phyloP scores from a whole-genome alignment of 2,888 invertebrate genomes.

The Chymomyza amoena region DNA sequence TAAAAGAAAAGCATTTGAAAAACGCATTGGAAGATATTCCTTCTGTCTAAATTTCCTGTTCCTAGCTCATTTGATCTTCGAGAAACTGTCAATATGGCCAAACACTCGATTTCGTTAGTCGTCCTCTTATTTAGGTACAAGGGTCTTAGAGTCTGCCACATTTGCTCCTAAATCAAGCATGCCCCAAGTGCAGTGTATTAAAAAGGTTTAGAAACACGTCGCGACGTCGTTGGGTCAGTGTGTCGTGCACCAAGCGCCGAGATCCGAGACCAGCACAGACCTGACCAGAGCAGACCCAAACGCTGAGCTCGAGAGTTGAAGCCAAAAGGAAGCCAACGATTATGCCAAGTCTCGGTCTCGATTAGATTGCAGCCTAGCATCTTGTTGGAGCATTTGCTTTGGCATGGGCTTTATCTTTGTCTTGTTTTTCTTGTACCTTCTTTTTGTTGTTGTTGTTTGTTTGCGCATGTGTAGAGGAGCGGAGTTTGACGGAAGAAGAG shows the following conservation, averaged over 20 bases:
- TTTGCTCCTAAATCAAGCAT: no score
- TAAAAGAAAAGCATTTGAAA: no score
- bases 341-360: conserved; percentile 20
- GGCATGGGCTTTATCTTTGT: background rate
- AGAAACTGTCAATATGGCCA: no score
- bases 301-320: conserved; percentile 37
- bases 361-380: background rate
- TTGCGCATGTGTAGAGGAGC: conserved; percentile 24
- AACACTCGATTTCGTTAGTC: no score
- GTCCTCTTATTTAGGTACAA: no score
- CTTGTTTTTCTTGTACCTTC: background rate
- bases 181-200: conserved; percentile 13
- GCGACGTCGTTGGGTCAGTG: conserved; percentile 10
- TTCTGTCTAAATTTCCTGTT: no score
- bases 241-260: conserved; percentile 60
- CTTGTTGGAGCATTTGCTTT: background rate
- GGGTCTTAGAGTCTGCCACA: no score
- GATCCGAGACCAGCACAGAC: background rate
- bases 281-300: conserved; percentile 30
- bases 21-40: no score
- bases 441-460: background rate
- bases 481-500: conserved; percentile 18
- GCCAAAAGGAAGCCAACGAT: conserved; percentile 66
- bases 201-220: background rate
- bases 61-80: no score